Conservation (phyloP, 2,113 vertebrate species). For the Oreochromis spilurus region DNA sequence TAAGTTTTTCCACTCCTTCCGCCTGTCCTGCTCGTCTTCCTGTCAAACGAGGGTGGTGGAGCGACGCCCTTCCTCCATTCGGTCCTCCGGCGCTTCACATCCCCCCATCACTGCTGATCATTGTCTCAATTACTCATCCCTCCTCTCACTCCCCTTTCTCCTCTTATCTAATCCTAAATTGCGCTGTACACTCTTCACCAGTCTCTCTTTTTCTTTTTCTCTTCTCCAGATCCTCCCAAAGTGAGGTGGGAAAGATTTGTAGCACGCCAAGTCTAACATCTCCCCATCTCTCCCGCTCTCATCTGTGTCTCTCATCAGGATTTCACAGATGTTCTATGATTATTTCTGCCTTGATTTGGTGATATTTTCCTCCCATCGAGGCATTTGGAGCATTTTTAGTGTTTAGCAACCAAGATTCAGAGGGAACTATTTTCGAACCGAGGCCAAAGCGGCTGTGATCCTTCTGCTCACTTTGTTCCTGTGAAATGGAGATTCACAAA, state of each 20-base stretch:
- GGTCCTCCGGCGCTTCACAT: conserved; percentile 48
- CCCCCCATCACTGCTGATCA: conserved; percentile 71
- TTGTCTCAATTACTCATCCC: conserved; percentile 73
- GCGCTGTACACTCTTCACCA: neutral
- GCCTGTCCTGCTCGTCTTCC: conserved; percentile 22
- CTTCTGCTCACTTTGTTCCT: conserved; percentile 8
- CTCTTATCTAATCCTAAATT: conserved; percentile 48
- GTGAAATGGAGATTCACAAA: conserved; percentile 12
- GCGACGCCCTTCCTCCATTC: conserved; percentile 41
- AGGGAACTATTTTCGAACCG: neutral
- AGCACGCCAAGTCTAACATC: neutral
- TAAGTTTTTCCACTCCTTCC: conserved; percentile 41
- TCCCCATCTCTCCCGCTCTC: neutral
- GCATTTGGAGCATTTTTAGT: neutral
- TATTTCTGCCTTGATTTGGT: conserved; percentile 25
- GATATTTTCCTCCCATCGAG: conserved; percentile 10
- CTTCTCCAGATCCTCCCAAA: neutral
- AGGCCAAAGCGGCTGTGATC: conserved; percentile 23
- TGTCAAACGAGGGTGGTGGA: conserved; percentile 31
- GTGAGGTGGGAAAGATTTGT: conserved; percentile 14
- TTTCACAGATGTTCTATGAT: conserved; percentile 50
- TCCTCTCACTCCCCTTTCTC: conserved; percentile 3
- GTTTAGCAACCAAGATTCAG: neutral
- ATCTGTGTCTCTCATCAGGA: conserved; percentile 34
- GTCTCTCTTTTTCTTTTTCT: neutral